Evolutionary conservation across 2,797 vertebrate species (phyloP), one percentile per base, ranked within the genome.

Genomic region (Orientallactaga sibirica): DNA sequence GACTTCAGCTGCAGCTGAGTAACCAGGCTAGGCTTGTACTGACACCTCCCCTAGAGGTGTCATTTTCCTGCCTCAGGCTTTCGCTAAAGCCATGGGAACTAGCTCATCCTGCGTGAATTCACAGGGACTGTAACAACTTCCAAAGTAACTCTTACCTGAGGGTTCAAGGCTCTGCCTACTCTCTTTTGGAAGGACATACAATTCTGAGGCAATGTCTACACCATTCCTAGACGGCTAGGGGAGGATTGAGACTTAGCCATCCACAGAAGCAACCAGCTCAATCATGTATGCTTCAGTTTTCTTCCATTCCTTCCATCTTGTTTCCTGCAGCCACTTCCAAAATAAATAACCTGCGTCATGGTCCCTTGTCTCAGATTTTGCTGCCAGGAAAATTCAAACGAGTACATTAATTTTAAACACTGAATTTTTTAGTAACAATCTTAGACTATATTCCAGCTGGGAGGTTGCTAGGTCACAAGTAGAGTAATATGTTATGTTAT

Each of bases 351-450:
- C 25, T n/a, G 7, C 7, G 70, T 70, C 41, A 14, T 16, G 33
- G 52, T 61, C 25, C 22, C 70, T 88, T 95, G 55, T 87, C 24
- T 86, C 43, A 74, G 73, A 62, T 74, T 74, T 87, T 80, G 18
- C 48, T 80, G 2, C 82, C 3, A 62, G 76, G 25, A 20, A 16
- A 94, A 92, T 93, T 93, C 80, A 92, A 94, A 64, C n/a, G 80
- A 92, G 85, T 71, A 92, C 27, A 37, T 37, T 61, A 7, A 70
- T 84, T 88, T 93, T 74, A 74, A 33, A 29, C 27, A 82, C 1
- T 75, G 52, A 78, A 78, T 18, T 85, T 90, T 86, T 90, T 67
- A 92, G 67, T 77, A 77, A 90, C 29, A 83, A 80, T 91, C 93
- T 96, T 74, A 77, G 1, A 76, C 22, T 95, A 16, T 4, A 22